Evolutionary conservation across 2,797 vertebrate genomes (phyloP).

Genomic region (Allochrocebus solatus): DNA sequence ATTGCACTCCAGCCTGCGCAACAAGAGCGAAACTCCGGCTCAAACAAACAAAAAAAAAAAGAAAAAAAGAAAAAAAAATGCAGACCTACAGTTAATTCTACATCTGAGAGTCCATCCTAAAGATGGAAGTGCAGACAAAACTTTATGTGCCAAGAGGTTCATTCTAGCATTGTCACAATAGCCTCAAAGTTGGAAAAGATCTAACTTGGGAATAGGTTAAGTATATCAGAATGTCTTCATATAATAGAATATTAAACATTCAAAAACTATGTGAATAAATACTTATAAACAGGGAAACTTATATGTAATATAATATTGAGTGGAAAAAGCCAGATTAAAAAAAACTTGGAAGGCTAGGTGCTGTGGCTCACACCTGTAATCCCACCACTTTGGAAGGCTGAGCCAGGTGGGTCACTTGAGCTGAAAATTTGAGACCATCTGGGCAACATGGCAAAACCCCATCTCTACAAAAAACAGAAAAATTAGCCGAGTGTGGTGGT

Average conservation of each 20-base stretch:
- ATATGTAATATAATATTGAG: neutral
- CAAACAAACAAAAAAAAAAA: too few relatives aligned
- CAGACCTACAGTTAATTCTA: neutral
- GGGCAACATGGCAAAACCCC: neutral
- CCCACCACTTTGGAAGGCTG: neutral
- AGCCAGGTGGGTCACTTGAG: neutral
- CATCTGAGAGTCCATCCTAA: neutral
- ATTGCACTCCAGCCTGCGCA: too few relatives aligned
- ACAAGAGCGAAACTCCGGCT: too few relatives aligned
- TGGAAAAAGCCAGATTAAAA: neutral
- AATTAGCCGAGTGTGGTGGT: neutral
- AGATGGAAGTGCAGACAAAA: neutral
- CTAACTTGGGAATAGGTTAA: neutral
- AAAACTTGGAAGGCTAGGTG: too few relatives aligned
- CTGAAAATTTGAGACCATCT: neutral
- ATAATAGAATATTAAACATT: neutral
- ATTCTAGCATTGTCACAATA: neutral
- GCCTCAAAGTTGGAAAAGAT: neutral
- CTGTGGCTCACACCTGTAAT: neutral
- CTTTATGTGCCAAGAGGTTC: neutral
- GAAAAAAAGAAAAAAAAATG: too few relatives aligned
- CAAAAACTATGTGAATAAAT: neutral
- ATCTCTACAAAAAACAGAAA: neutral
- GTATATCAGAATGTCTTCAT: neutral
- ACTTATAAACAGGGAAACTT: neutral